phyloP scores from a whole-genome alignment of 2,113 vertebrate genomes.

The Seriola dumerili region DNA sequence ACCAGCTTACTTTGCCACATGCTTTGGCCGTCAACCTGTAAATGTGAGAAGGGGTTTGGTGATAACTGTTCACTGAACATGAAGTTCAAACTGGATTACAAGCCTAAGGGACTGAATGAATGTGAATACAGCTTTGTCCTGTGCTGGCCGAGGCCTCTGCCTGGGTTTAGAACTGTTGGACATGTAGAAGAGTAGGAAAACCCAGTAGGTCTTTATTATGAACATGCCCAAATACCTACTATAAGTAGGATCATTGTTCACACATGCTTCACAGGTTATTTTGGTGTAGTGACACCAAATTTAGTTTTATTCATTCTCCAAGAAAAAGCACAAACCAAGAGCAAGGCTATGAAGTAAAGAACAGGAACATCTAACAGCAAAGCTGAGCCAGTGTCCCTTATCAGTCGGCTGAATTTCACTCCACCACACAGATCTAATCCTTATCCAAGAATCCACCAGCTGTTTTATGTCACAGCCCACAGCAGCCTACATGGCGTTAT shows the following conservation, averaged over 20 bases:
- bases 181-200: not conserved
- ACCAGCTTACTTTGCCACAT: not conserved
- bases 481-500: not conserved
- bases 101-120: not conserved
- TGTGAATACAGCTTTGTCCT: not conserved
- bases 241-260: not conserved
- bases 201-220: not conserved
- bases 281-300: not conserved
- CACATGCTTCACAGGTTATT: not conserved
- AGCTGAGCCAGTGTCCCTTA: not conserved
- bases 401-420: not conserved
- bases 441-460: not conserved
- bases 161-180: not conserved
- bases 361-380: not conserved
- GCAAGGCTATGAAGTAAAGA: not conserved
- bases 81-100: not conserved
- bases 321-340: conserved; percentile 1
- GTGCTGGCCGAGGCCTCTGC: not conserved
- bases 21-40: not conserved
- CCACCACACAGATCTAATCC: not conserved
- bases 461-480: conserved; percentile 11
- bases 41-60: not conserved
- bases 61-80: not conserved
- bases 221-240: not conserved
- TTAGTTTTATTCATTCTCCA: too few relatives aligned